Evolutionary conservation across 2,113 vertebrate species (phyloP), one percentile per base, ranked within the genome.

Genomic region (Pteronura brasiliensis): DNA sequence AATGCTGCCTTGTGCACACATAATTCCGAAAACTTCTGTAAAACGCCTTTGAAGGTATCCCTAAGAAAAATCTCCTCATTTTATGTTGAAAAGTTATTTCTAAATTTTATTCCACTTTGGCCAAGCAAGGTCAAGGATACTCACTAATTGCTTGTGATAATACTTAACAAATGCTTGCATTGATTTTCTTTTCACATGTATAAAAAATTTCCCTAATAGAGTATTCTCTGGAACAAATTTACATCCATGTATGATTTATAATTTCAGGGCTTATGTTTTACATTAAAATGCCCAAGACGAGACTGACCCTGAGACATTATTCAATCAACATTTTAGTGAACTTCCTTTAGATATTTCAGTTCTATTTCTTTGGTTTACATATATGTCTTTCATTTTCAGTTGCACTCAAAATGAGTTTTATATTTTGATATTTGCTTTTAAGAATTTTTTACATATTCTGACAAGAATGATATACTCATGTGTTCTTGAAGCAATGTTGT

Each of bases 1-100:
- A 74, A 47, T 42, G 11, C 76, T 86, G 47, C 15, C 34, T 65
- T 69, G 17, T 27, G 12, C 34, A 79, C 36, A 88, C 52, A 23
- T 39, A 71, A 65, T 97, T 90, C 65, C 65, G 57, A 89, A 96
- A 81, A 83, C 39, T 92, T 95, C 44, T 72, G 27, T 88, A 84
- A 84, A 77, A 25, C 85, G 4, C 6, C 44, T 34, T 55, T 93
- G 23, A 44, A 89, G 63, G 47, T 88, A 59, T 90, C 36, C 9
- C 20, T 76, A 72, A 77, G 55, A 83, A 87, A 86, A 25, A 21
- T 15, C 87, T 81, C 49, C 23, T 27, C n/a, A 90, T 88, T 88
- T 95, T 44, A 82, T 69, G 21, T 82, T 95, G 69, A 85, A 80
- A 91, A 57, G 3, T 76, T 93, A 72, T 69, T 92, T 94, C 6